Evolutionary conservation across 1,140 invertebrate genomes (phyloP).

Genomic region (Hycleus cichorii): DNA sequence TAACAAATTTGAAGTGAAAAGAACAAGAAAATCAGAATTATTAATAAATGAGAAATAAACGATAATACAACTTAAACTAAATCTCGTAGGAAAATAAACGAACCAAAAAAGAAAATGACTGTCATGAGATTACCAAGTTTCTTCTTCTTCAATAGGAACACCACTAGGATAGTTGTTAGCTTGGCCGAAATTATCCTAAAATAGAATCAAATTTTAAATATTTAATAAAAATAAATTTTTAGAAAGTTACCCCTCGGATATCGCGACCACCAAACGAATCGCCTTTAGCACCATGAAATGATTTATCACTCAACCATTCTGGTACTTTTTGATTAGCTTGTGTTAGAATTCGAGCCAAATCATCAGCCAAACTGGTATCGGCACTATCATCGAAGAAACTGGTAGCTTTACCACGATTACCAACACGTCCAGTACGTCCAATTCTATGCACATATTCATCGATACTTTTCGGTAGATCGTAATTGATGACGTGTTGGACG

Average conservation of each 20-base stretch:
- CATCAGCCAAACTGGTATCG: conserved; percentile 54
- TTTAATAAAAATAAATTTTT: neutral
- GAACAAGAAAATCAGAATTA: too few relatives aligned
- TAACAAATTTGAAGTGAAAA: too few relatives aligned
- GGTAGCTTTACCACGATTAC: conserved; percentile 82
- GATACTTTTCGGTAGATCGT: conserved; percentile 78
- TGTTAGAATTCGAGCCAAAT: conserved; percentile 64
- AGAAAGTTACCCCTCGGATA: conserved; percentile 37
- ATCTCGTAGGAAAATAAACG: too few relatives aligned
- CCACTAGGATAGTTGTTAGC: conserved; percentile 19
- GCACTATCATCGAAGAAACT: conserved; percentile 69
- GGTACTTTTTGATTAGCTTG: conserved; percentile 58
- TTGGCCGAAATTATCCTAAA: conserved; percentile 29
- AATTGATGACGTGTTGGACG: conserved; percentile 80
- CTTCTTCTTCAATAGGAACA: conserved; percentile 26
- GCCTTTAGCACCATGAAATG: conserved; percentile 35
- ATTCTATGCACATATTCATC: conserved; percentile 95
- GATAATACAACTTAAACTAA: too few relatives aligned
- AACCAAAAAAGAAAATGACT: too few relatives aligned
- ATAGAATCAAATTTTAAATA: conserved; percentile 1
- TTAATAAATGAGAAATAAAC: too few relatives aligned
- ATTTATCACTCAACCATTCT: conserved; percentile 48
- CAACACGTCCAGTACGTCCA: conserved; percentile 88
- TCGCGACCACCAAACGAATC: conserved; percentile 48
- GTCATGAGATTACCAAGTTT: conserved; percentile 27